Evolutionary conservation across 2,797 vertebrate species (phyloP).

Genomic region (Microchirus variegatus): DNA sequence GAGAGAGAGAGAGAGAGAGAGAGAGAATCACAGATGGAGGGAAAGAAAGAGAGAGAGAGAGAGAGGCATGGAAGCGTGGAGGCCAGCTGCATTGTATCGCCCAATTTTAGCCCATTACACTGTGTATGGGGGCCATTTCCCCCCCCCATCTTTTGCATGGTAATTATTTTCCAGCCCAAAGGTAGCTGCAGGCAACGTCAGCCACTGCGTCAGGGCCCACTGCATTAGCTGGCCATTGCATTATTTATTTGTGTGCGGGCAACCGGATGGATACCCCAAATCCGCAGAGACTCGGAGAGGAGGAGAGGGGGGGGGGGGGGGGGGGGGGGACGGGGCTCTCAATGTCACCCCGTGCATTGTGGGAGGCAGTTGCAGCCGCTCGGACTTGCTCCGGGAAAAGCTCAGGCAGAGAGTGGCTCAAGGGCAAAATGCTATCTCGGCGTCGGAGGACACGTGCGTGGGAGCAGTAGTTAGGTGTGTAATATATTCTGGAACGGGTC

Average conservation of each 20-base stretch:
- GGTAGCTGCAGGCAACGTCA: constrained; percentile 85
- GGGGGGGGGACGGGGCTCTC: too few relatives aligned
- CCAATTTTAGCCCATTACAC: constrained; percentile 82
- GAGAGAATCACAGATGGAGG: constrained; percentile 53
- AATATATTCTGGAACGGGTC: constrained; percentile 69
- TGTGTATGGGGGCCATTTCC: constrained; percentile 69
- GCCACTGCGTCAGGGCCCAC: constrained; percentile 80
- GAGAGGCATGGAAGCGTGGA: constrained; percentile 69
- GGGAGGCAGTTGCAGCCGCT: constrained; percentile 58
- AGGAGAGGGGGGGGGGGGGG: too few relatives aligned
- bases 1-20: constrained; percentile 23
- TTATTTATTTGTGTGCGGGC: constrained; percentile 84
- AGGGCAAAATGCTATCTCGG: constrained; percentile 67
- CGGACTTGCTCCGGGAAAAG: constrained; percentile 61
- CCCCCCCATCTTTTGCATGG: constrained; percentile 80
- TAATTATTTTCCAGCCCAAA: constrained; percentile 88
- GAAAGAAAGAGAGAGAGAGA: constrained; percentile 39
- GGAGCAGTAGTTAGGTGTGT: constrained; percentile 69
- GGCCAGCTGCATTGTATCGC: constrained; percentile 82
- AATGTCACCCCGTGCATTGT: constrained; percentile 78
- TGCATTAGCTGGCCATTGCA: constrained; percentile 85
- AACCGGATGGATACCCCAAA: constrained; percentile 80
- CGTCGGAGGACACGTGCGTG: constrained; percentile 54
- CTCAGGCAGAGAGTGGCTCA: constrained; percentile 72
- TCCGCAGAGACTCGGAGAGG: constrained; percentile 70